Evolutionary conservation across 2,888 invertebrate genomes (phyloP), one percentile per base, ranked within the genome.

Genomic region (Bellardia bayeri): DNA sequence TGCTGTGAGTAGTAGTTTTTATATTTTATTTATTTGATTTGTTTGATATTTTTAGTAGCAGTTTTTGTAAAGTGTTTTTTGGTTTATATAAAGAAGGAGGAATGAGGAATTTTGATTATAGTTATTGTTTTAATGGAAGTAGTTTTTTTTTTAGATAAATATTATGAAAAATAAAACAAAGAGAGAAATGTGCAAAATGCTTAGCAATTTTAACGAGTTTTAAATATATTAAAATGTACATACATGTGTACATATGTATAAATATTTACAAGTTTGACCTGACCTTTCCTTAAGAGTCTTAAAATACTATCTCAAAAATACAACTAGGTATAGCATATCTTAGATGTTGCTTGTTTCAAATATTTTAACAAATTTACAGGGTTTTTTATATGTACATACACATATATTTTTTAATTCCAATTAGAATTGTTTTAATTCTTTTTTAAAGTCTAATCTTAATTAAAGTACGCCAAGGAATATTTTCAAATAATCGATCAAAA

Each of bases 1-100:
- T 92, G 93, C 92, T 92, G 90, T 89, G 86, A 87, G 84, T 82
- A 75, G 82, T 72, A 85, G 54, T 68, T 74, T 58, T 58, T 42
- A 33, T 64, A 30, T 75, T 69, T 86, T 64, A 14, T 45, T 68
- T 74, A 58, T 69, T 85, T 63, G 16, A 45, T 68, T 74, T 69
- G 68, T 56, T 82, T 80, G 49, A 72, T 56, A 66, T 13, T 58
- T 68, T 81, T 82, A 71, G 71, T 58, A 49, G 69, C 40, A 71
- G 83, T 90, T 89, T 90, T 89, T 87, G 82, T 89, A 86, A 85
- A 88, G 90, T 89, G 89, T 81, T 68, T 68, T 88, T 66, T 42
- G 58, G 7, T 45, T 49, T 71, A 14, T 61, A 49, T 75, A 76
- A 42, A 64, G 23, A 30, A 76, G 63, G 40, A 68, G 51, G 63